Evolutionary conservation across 2,888 invertebrate genomes (phyloP).

Genomic region (Sussaba pulchella): DNA sequence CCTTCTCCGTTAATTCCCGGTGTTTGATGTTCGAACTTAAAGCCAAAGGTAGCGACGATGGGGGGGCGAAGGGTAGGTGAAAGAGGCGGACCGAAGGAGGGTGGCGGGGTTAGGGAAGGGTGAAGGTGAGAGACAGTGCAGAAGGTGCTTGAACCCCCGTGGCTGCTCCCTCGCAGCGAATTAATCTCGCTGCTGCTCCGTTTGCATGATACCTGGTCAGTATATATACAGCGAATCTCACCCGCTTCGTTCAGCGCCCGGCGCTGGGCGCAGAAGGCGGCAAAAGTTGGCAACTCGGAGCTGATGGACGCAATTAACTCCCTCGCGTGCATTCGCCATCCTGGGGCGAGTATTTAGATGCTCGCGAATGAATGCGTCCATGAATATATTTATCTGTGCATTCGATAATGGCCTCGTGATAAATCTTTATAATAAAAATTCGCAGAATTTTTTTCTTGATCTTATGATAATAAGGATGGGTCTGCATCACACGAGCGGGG

Average conservation of each 20-base stretch:
- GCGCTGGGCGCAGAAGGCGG: background rate
- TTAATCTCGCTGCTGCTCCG: slow-evolving; percentile 36
- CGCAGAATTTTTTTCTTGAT: no score
- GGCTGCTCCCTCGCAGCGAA: slow-evolving; percentile 38
- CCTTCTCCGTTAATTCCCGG: slow-evolving; percentile 29
- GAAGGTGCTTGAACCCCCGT: slow-evolving; percentile 15
- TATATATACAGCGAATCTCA: slow-evolving; percentile 54
- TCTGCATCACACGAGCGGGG: background rate
- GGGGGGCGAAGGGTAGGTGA: background rate
- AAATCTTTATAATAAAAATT: no score
- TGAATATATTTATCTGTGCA: background rate
- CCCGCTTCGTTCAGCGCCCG: slow-evolving; percentile 40
- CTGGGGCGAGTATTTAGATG: slow-evolving; percentile 1
- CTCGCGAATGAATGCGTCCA: slow-evolving; percentile 8
- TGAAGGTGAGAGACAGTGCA: slow-evolving; percentile 38
- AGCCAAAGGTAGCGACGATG: background rate
- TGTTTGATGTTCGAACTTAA: slow-evolving; percentile 22
- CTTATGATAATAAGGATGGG: background rate
- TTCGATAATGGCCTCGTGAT: background rate
- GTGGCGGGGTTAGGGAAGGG: no score
- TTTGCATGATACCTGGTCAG: slow-evolving; percentile 58
- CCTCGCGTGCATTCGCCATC: slow-evolving; percentile 69
- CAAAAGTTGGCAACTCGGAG: background rate
- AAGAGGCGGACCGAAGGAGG: background rate
- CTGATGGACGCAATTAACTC: slow-evolving; percentile 76